These are phyloP conservation scores for Parazoanthus swiftii DNA, from an alignment of 92 coral and sea anemone species.

Conservation along the genomic window DNA sequence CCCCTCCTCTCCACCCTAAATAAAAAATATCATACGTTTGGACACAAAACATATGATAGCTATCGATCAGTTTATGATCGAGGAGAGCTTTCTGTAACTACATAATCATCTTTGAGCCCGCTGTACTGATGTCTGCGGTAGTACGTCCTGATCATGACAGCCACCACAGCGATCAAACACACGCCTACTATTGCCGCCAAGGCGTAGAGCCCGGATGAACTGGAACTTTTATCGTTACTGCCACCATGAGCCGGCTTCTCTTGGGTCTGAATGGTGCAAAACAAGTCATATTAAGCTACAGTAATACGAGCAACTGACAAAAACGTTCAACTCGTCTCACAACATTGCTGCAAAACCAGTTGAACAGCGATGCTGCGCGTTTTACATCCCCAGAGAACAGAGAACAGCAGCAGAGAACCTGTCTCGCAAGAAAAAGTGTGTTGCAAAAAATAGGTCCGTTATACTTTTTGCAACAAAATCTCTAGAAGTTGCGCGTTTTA, in stretches of 20 bases:
- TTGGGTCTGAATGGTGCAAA: neutral
- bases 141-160: neutral
- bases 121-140: conserved; percentile 33
- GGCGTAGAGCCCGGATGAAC: conserved; percentile 31
- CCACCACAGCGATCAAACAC: conserved; percentile 23
- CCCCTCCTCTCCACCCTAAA: no score
- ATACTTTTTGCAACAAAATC: no score
- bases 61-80: neutral
- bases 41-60: neutral
- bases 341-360: no score
- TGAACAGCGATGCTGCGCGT: no score
- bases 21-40: neutral
- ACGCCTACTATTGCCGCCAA: conserved; percentile 16
- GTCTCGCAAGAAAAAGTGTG: no score
- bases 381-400: no score
- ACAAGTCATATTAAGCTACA: neutral
- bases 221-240: neutral
- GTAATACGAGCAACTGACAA: no score
- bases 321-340: no score
- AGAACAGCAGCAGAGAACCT: no score
- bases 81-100: conserved; percentile 23
- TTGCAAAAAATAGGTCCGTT: no score
- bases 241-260: neutral
- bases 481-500: no score
- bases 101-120: neutral